Evolutionary conservation across 2,888 invertebrate species (phyloP).

Genomic region (Aspidiotus destructor): DNA sequence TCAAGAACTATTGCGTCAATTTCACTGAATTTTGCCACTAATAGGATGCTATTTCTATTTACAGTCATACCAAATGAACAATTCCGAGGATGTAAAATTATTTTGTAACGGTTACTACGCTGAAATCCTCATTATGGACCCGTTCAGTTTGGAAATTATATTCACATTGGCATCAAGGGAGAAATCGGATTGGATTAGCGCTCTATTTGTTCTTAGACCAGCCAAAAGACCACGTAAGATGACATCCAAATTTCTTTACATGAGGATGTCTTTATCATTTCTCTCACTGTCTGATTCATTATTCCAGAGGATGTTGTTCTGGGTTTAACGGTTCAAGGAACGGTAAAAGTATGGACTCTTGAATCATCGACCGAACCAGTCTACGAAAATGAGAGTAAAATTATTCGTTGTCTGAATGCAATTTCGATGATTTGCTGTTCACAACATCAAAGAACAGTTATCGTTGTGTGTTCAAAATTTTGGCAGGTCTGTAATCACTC

Average conservation of each 20-base stretch:
- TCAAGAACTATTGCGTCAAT: background rate
- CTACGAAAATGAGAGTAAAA: constrained; percentile 87
- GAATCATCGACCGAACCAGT: constrained; percentile 75
- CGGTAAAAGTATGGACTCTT: constrained; percentile 94
- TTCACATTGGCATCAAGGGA: constrained; percentile 89
- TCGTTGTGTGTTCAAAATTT: constrained; percentile 92
- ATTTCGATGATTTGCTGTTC: constrained; percentile 86
- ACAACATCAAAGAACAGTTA: constrained; percentile 90
- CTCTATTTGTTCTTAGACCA: constrained; percentile 71
- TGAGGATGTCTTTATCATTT: background rate
- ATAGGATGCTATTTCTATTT: constrained; percentile 35
- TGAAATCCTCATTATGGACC: constrained; percentile 94
- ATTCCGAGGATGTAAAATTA: constrained; percentile 69
- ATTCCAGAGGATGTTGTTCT: constrained; percentile 77
- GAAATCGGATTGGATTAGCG: constrained; percentile 97
- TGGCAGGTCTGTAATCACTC: constrained; percentile 64
- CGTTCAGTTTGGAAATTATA: constrained; percentile 82
- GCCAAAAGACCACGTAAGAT: constrained; percentile 52
- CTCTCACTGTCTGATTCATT: constrained; percentile 9
- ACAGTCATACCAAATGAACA: constrained; percentile 72
- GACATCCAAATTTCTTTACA: background rate
- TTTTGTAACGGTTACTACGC: constrained; percentile 98
- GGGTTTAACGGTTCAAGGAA: constrained; percentile 89
- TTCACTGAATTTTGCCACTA: background rate
- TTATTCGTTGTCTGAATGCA: constrained; percentile 88